Conservation (phyloP, 2,113 vertebrate genomes). For the Anolis sagrei region DNA sequence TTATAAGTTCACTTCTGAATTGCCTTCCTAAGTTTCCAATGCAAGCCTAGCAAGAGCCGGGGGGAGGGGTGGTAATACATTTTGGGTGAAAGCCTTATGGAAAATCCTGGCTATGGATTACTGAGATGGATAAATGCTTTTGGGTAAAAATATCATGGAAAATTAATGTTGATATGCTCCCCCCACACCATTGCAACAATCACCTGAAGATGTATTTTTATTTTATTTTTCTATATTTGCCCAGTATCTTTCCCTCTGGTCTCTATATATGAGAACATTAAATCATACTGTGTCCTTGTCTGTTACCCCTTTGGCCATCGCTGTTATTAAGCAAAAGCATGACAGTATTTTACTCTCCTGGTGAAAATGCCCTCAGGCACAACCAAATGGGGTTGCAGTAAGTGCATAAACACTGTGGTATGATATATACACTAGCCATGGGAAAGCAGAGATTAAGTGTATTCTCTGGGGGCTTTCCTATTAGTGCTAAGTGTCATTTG, state of each 20-base stretch:
- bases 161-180: background rate
- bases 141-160: background rate
- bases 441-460: background rate
- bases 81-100: background rate
- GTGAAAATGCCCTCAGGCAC: background rate
- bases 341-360: background rate
- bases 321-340: conserved; percentile 6
- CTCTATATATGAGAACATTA: background rate
- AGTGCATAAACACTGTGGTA: background rate
- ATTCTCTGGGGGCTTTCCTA: background rate
- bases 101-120: background rate
- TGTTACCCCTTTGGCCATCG: background rate
- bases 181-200: background rate
- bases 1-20: background rate
- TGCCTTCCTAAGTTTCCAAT: background rate
- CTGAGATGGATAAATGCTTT: background rate
- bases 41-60: background rate
- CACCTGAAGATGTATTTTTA: background rate
- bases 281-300: conserved; percentile 1
- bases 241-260: background rate
- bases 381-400: background rate
- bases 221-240: background rate
- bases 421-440: background rate
- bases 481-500: background rate
- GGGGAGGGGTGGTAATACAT: background rate